A percentile compares a stretch with the other conserved stretches of the same genome.
Conservation (phyloP, 2,113 vertebrate species). For the Calyptommatus sinebrachiatus region DNA sequence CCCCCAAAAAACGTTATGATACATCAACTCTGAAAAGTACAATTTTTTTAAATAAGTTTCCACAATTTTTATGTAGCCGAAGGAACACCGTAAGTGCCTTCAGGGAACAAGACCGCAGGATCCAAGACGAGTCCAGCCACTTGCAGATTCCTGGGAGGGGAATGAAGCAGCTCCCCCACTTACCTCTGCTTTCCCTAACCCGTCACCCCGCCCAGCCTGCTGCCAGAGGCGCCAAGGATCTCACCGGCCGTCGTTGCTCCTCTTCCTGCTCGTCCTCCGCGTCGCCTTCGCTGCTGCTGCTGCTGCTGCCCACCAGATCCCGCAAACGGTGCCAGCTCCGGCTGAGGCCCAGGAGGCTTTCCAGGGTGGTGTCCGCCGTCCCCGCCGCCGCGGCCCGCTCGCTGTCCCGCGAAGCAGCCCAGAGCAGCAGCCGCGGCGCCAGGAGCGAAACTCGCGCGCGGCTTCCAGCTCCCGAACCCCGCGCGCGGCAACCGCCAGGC, state of each 20-base stretch:
- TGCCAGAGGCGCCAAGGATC: neutral
- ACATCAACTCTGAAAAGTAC: too few species aligned
- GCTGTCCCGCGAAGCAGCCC: slow-evolving; percentile 8
- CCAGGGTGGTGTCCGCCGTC: slow-evolving; percentile 23
- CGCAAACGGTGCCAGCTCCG: slow-evolving; percentile 20
- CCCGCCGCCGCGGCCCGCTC: slow-evolving; percentile 9
- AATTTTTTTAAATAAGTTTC: too few species aligned
- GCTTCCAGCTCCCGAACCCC: slow-evolving; percentile 23
- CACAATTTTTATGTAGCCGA: too few species aligned
- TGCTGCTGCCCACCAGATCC: slow-evolving; percentile 8
- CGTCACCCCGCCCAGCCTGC: too few species aligned
- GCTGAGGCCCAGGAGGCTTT: slow-evolving; percentile 28
- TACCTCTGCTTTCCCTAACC: too few species aligned
- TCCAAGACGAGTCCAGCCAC: too few species aligned
- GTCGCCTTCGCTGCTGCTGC: neutral
- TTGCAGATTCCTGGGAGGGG: too few species aligned
- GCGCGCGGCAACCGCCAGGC: slow-evolving; percentile 17
- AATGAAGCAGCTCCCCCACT: too few species aligned
- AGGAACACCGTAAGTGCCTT: too few species aligned
- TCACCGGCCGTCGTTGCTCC: slow-evolving; percentile 11
- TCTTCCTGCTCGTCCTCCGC: neutral
- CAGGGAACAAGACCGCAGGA: too few species aligned
- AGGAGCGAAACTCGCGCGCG: slow-evolving; percentile 26
- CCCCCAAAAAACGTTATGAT: too few species aligned
- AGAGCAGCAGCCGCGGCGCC: slow-evolving; percentile 23